These are phyloP conservation scores for Arge pagana DNA, from an alignment of 2,888 invertebrate species.

Conservation along the genomic window DNA sequence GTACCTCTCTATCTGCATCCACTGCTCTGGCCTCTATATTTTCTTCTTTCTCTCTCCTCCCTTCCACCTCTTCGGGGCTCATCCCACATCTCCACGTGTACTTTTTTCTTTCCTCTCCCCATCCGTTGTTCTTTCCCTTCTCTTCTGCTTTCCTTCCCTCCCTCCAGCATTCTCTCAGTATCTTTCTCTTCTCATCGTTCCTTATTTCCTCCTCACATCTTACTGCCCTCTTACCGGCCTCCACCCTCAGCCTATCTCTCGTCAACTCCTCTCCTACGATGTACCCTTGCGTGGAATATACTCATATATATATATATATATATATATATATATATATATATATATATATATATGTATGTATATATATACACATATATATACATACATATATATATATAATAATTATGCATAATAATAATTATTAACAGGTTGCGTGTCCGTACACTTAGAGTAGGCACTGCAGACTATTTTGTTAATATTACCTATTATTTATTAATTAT, in stretches of 20 bases:
- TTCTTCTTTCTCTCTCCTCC: constrained; percentile 15
- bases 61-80: constrained; percentile 18
- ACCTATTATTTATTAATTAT: too few species aligned
- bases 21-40: constrained; percentile 7
- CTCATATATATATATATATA: constrained; percentile 5
- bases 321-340: neutral
- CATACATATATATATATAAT: too few species aligned
- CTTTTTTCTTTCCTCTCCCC: constrained; percentile 10
- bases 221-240: neutral
- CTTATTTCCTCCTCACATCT: constrained; percentile 2
- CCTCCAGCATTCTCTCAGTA: constrained; percentile 1
- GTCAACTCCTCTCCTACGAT: constrained; percentile 18
- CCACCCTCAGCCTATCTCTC: constrained; percentile 9
- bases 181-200: neutral
- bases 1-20: constrained; percentile 17
- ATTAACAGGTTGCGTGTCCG: too few species aligned
- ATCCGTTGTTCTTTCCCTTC: neutral
- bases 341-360: neutral
- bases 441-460: too few species aligned
- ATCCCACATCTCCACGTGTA: constrained; percentile 24
- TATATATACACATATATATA: neutral
- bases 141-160: neutral
- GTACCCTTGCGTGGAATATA: constrained; percentile 19
- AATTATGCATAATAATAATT: too few species aligned
- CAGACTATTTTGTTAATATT: too few species aligned